Conservation (phyloP, 2,888 invertebrate genomes). For the Argyra leucocephala region DNA sequence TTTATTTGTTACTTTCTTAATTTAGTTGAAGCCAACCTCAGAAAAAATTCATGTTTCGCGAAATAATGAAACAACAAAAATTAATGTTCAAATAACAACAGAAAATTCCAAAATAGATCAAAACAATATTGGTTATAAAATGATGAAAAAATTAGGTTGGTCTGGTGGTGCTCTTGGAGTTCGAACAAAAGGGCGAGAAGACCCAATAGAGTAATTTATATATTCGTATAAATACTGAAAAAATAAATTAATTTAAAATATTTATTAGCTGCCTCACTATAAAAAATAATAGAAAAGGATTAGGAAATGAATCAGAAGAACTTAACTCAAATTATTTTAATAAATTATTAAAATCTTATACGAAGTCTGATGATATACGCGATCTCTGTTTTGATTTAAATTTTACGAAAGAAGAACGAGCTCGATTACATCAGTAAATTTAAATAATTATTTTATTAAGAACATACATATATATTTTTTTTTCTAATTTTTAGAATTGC, state of each 20-base stretch:
- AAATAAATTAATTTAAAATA: slow-evolving; percentile 23
- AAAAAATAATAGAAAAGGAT: slow-evolving; percentile 37
- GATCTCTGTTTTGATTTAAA: slow-evolving; percentile 53
- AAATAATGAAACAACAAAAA: slow-evolving; percentile 31
- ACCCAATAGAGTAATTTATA: slow-evolving; percentile 47
- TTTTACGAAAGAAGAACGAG: slow-evolving; percentile 57
- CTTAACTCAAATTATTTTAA: slow-evolving; percentile 32
- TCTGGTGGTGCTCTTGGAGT: slow-evolving; percentile 59
- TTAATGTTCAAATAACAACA: slow-evolving; percentile 26
- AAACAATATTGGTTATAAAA: slow-evolving; percentile 43
- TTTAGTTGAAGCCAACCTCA: slow-evolving; percentile 31
- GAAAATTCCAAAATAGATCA: slow-evolving; percentile 33
- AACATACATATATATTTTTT: slow-evolving; percentile 8
- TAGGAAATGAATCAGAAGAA: slow-evolving; percentile 31
- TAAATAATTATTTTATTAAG: slow-evolving; percentile 17
- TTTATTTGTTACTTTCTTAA: neutral
- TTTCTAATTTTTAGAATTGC: slow-evolving; percentile 37
- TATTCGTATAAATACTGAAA: neutral
- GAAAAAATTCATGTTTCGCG: slow-evolving; percentile 38
- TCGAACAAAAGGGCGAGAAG: slow-evolving; percentile 52
- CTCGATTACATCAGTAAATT: slow-evolving; percentile 48
- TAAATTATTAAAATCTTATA: slow-evolving; percentile 39
- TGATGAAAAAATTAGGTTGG: slow-evolving; percentile 66
- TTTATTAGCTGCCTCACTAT: slow-evolving; percentile 24
- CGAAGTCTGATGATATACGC: slow-evolving; percentile 45